Conservation (phyloP, 2,797 vertebrate genomes). For the Chrysocyon brachyurus region DNA sequence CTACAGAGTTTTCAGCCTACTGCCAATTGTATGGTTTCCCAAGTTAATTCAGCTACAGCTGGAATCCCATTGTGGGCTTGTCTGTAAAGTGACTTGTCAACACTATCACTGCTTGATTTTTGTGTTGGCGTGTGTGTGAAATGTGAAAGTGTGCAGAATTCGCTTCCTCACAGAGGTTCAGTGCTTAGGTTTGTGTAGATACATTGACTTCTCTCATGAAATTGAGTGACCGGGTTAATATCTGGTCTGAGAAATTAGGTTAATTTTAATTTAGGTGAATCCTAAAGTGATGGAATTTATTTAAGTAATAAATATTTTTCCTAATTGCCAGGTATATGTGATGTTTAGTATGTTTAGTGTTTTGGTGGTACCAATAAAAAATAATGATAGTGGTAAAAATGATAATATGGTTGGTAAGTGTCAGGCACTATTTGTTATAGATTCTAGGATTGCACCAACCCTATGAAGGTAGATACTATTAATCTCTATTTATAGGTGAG, state of each 20-base stretch:
- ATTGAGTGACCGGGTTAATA: background rate
- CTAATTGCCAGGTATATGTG: no score
- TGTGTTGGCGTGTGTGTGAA: background rate
- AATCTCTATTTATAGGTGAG: constrained; percentile 3
- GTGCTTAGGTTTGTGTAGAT: background rate
- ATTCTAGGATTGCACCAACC: background rate
- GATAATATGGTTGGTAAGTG: background rate
- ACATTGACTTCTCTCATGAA: background rate
- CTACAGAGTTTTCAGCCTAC: background rate
- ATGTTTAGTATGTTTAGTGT: background rate
- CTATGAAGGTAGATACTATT: background rate
- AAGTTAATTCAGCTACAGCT: background rate
- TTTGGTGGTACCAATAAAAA: constrained; percentile 40
- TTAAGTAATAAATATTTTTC: background rate
- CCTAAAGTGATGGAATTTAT: constrained; percentile 22
- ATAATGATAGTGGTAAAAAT: constrained; percentile 22
- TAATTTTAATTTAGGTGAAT: constrained; percentile 47
- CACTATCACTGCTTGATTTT: background rate
- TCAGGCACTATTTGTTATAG: background rate
- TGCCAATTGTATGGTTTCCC: background rate
- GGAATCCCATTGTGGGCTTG: background rate
- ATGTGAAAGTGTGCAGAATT: background rate
- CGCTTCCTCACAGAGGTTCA: background rate
- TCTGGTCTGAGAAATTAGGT: constrained; percentile 66
- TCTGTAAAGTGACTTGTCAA: background rate